Evolutionary conservation across 2,888 invertebrate species (phyloP).

Genomic region (Phyto melanocephala): DNA sequence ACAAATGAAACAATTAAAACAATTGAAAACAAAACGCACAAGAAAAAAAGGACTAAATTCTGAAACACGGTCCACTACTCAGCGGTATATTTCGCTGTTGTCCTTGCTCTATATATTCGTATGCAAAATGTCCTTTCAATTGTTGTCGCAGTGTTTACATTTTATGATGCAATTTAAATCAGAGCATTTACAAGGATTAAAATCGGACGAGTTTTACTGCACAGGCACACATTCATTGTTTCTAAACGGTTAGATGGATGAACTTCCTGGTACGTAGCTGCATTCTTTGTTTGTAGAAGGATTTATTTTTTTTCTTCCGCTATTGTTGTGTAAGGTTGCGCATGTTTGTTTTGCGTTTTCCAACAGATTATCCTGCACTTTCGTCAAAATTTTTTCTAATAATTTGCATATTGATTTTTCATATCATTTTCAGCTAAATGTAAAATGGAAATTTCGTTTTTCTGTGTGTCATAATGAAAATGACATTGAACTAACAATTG

Average conservation of each 20-base stretch:
- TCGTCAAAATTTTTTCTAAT: not conserved
- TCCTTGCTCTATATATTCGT: not conserved
- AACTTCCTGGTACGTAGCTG: constrained; percentile 49
- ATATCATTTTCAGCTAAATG: not conserved
- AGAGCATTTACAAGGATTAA: constrained; percentile 64
- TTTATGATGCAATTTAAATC: constrained; percentile 65
- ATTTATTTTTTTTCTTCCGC: not conserved
- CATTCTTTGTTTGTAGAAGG: not conserved
- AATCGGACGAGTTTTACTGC: not conserved
- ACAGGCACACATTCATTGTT: not conserved
- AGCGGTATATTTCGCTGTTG: constrained; percentile 39
- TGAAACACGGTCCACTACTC: constrained; percentile 1
- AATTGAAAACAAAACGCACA: not conserved
- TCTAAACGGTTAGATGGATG: not conserved
- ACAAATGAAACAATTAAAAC: not conserved
- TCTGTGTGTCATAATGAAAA: not conserved
- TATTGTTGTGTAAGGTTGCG: constrained; percentile 66
- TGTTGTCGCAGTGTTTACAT: constrained; percentile 36
- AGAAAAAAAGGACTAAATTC: constrained; percentile 4
- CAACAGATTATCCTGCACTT: not conserved
- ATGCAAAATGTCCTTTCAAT: constrained; percentile 12
- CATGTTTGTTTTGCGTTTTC: constrained; percentile 56
- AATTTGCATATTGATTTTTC: constrained; percentile 12
- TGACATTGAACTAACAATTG: constrained; percentile 13
- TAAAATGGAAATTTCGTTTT: not conserved